Evolutionary conservation across 2,113 vertebrate genomes (phyloP).

Genomic region (Neotoma lepida): DNA sequence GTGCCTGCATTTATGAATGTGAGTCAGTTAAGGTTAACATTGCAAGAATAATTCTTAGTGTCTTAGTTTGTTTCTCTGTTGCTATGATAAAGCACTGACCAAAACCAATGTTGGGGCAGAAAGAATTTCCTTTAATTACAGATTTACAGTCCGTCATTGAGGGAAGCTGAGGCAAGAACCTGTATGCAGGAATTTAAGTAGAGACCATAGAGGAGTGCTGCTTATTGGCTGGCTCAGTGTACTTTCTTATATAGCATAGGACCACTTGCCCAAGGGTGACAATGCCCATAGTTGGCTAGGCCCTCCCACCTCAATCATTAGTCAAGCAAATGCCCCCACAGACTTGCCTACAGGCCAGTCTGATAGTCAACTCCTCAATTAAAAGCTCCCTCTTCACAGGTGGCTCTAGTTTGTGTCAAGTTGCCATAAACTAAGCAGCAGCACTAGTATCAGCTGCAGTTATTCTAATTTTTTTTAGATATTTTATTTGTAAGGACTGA

Average conservation of each 20-base stretch:
- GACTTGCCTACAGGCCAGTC: neutral
- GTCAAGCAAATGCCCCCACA: neutral
- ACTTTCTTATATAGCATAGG: neutral
- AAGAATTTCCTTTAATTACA: neutral
- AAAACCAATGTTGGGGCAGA: neutral
- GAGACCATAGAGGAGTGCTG: neutral
- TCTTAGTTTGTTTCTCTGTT: neutral
- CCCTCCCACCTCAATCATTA: neutral
- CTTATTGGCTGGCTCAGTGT: neutral
- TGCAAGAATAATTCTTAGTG: conserved; percentile 31
- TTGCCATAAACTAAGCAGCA: neutral
- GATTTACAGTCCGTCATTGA: neutral
- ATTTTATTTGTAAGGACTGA: conserved; percentile 27
- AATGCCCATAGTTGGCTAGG: neutral
- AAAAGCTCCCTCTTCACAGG: no score
- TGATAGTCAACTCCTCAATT: neutral
- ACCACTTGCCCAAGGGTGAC: neutral
- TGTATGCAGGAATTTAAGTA: neutral
- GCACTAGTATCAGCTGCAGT: neutral
- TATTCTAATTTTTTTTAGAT: neutral
- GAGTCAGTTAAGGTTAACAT: conserved; percentile 16
- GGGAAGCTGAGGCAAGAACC: neutral
- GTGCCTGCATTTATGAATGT: conserved; percentile 22
- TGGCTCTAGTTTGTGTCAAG: no score
- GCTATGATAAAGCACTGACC: neutral